Percentiles rank a stretch among this genome's conserved stretches.
Conservation (phyloP, 2,113 vertebrate genomes). For the Scolopax mira region DNA sequence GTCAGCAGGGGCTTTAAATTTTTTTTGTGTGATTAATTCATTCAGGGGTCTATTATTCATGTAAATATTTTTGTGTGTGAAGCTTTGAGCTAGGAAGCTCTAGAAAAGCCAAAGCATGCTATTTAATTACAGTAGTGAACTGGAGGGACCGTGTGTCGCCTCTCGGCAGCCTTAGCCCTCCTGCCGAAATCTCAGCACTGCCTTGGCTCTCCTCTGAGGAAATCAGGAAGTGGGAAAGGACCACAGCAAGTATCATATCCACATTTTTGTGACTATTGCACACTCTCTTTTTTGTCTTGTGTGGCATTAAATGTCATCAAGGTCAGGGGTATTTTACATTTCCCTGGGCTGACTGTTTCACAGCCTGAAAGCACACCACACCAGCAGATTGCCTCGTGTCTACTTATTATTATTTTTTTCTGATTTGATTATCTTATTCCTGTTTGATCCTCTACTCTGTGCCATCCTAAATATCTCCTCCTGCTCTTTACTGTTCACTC, state of each 20-base stretch:
- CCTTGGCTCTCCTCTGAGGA: fast-evolving
- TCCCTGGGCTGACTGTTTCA: neutral
- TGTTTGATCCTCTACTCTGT: neutral
- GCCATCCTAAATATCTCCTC: neutral
- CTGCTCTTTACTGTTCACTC: neutral
- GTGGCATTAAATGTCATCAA: neutral
- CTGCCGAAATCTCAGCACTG: neutral
- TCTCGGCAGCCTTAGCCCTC: neutral
- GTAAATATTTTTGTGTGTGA: slow-evolving; percentile 41
- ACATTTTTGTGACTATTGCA: neutral
- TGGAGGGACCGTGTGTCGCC: fast-evolving
- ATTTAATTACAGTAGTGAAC: neutral
- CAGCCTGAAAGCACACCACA: neutral
- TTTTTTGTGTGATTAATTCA: neutral
- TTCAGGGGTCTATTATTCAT: slow-evolving; percentile 8
- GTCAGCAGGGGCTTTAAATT: slow-evolving; percentile 35
- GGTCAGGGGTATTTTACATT: neutral
- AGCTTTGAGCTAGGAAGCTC: neutral
- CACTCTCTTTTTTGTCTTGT: neutral
- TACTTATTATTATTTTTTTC: neutral
- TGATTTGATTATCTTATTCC: neutral
- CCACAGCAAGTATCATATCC: fast-evolving
- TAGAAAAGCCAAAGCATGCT: neutral
- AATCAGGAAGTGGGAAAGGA: neutral
- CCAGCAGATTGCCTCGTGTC: neutral